Evolutionary conservation across 2,888 invertebrate species (phyloP).

Genomic region (Melikaiella ostensackeni): DNA sequence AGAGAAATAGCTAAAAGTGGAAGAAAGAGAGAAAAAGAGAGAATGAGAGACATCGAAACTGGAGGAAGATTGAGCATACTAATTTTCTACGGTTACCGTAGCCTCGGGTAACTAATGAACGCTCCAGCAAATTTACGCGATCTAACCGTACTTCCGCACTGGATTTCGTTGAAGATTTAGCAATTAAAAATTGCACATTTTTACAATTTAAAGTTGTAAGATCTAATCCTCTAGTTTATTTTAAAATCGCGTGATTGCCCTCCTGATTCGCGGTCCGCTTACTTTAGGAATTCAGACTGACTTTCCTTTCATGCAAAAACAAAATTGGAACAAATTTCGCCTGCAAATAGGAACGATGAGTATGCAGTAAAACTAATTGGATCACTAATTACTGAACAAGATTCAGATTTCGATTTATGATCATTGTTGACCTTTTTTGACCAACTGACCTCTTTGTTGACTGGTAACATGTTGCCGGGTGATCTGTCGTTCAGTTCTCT

Average conservation of each 20-base stretch:
- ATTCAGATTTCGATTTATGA: neutral
- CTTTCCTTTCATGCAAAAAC: neutral
- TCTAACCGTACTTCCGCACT: constrained; percentile 60
- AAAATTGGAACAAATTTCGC: neutral
- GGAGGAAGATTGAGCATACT: constrained; percentile 40
- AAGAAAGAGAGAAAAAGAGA: neutral
- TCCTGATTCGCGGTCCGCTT: neutral
- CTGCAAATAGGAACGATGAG: neutral
- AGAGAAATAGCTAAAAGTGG: constrained; percentile 9
- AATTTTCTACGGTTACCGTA: constrained; percentile 52
- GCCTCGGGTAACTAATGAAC: constrained; percentile 44
- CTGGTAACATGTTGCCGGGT: constrained; percentile 86
- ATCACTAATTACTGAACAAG: neutral
- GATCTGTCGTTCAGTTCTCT: constrained; percentile 87
- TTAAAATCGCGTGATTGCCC: neutral
- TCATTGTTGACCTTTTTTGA: constrained; percentile 28
- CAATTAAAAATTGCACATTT: neutral
- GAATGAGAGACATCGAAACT: constrained; percentile 18
- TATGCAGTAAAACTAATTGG: neutral
- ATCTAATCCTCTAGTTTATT: neutral
- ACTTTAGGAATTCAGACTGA: neutral
- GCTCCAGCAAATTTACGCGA: constrained; percentile 52
- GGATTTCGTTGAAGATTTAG: constrained; percentile 47
- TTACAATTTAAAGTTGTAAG: neutral
- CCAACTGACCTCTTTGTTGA: constrained; percentile 85